Evolutionary conservation across 2,113 vertebrate species (phyloP), one percentile per base, ranked within the genome.

Genomic region (Carassius auratus): DNA sequence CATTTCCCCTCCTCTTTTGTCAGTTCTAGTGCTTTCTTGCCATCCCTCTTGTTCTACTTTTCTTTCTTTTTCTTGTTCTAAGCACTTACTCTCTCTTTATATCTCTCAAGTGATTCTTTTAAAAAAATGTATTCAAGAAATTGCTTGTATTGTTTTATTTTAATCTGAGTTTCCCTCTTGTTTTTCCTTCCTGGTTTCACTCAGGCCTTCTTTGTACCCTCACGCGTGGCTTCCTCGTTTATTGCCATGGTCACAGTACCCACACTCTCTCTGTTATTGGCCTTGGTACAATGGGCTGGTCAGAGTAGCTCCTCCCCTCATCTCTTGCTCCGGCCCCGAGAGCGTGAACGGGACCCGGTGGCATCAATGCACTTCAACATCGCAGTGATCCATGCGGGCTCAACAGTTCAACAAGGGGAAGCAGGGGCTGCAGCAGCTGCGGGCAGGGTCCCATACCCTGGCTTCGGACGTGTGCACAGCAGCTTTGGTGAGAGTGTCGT

Each of bases 251-350:
- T 96, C 88, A 90, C 94, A 92, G 92, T 94, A 94, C 93, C 95
- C 89, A 93, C 93, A 91, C 92, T 95, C 90, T 93, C 94, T 93
- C 96, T 98, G 93, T 93, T 97, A 85, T 92, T 97, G 95, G 96
- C 96, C 91, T 92, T 97, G 93, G 95, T 95, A 92, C 94, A 96
- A 90, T 96, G 96, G 93, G 93, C 94, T 91, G 95, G 93, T 90
- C 93, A 92, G 66, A 93, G 91, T 77, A 88, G 91, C 68, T 83
- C 92, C 84, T 95, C 94, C 88, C 93, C 94, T 88, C 92, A 95
- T 92, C 93, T 95, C 86, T 93, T 95, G 93, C 94, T 95, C 86
- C 93, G 95, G 85, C 94, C 95, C 81, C 93, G 95, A 42, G 95
- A 94, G 48, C 92, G 94, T 85, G 94, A 95, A 87, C 93, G 95